phyloP scores from a whole-genome alignment of 2,888 invertebrate genomes.

The Xanthorhoe designata region DNA sequence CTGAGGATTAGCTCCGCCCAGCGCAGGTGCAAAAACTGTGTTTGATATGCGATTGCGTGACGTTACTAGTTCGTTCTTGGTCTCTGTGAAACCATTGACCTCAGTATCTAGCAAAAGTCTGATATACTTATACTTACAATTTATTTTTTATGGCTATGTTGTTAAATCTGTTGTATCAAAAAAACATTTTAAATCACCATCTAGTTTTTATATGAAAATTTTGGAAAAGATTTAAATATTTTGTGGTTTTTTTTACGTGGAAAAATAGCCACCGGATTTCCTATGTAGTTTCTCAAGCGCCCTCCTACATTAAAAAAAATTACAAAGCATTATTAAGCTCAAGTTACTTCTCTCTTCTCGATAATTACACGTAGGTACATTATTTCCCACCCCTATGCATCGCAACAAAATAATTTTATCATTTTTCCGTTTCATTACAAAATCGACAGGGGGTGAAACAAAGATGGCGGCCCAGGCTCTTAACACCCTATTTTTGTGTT shows the following conservation, averaged over 20 bases:
- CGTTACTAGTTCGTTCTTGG: background rate
- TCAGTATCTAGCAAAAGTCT: no score
- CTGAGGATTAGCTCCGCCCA: conserved; percentile 29
- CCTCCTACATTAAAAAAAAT: background rate
- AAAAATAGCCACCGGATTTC: no score
- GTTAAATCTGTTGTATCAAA: no score
- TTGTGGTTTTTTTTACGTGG: no score
- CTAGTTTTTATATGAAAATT: no score
- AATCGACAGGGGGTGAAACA: conserved; percentile 63
- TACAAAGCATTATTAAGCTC: conserved; percentile 12
- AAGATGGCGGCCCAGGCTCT: conserved; percentile 75
- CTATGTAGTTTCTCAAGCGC: no score
- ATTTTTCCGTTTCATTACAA: conserved; percentile 48
- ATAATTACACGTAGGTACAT: conserved; percentile 12
- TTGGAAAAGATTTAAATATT: no score
- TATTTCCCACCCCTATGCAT: conserved; percentile 17
- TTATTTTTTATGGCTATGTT: no score
- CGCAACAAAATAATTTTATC: conserved; percentile 52
- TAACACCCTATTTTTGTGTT: conserved; percentile 81
- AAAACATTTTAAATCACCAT: no score
- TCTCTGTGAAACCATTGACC: background rate
- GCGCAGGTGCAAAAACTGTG: conserved; percentile 11
- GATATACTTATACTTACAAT: no score
- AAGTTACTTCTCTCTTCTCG: conserved; percentile 16
- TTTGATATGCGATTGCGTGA: background rate